Base-by-base conservation (phyloP, 2,113 vertebrate genomes). In the Galeopterus variegatus region DNA sequence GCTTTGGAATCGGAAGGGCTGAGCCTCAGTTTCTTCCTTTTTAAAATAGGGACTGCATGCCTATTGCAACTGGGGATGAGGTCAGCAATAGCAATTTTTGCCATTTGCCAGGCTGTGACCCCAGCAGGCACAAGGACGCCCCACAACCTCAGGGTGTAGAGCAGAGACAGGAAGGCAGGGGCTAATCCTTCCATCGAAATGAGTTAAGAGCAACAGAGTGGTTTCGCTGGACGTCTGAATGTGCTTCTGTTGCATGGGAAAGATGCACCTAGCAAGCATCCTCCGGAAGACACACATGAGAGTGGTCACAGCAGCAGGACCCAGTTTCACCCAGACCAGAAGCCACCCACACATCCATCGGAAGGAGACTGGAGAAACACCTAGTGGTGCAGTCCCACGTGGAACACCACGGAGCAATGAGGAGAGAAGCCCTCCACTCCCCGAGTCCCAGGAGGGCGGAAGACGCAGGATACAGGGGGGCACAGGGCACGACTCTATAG, bases 361-460 rank as follows among this genome's bases (percentile, higher is more conserved):
- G 54, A 36, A 28, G 36, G 28, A 28, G 48, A 13, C 7, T 3
- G 45, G 28, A 77, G 75, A 50, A 50, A 76, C 15, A 8, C 45
- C 7, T 19, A 13, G 23, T 28, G 24, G 24, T 24, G 26, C 0
- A 14, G 58, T 31, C 70, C n/a, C 36, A 4, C 1, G 26, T 18
- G 10, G 10, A 8, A 17, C 9, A 7, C 50, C 6, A 19, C 23
- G 2, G 64, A 45, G 52, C 19, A n/a, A 21, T 3, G 5, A 12
- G 80, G 91, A 31, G 17, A 36, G n/a, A 33, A 33, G n/a, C 67
- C n/a, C 67, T 26, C 64, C 15, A 6, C 88, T 14, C 10, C 2
- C 8, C 9, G 15, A 1, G 2, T 48, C 33, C 28, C 2, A 2
- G 0, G 26, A 1, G 0, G 23, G 54, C 13, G 54, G 54, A 17